A percentile compares a stretch with the other conserved stretches of the same genome.
These are phyloP conservation scores for Sebastes vulpes DNA, from an alignment of 2,797 vertebrate species.

Conservation along the genomic window DNA sequence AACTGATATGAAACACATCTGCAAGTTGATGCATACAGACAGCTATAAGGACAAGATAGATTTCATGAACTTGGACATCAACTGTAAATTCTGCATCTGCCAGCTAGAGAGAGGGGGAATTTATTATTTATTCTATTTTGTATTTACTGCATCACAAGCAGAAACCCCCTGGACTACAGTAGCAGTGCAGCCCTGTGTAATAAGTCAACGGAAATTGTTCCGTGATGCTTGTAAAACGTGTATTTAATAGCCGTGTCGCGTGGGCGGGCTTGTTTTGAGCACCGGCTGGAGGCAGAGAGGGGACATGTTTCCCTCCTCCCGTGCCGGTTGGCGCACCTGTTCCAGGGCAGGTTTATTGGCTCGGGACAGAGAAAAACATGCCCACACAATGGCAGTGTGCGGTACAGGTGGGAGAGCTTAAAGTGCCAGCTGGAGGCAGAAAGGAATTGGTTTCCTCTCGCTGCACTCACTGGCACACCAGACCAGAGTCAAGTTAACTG, in stretches of 20 bases:
- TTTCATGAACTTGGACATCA: background rate
- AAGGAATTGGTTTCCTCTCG: background rate
- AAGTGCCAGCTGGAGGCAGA: conserved; percentile 23
- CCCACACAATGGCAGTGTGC: conserved; percentile 29
- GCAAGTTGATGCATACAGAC: background rate
- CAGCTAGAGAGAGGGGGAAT: background rate
- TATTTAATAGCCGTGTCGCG: conserved; percentile 10
- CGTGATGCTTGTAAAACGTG: conserved; percentile 25
- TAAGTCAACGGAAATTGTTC: background rate
- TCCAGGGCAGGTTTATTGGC: conserved; percentile 53
- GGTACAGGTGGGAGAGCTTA: conserved; percentile 7
- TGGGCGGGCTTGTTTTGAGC: conserved; percentile 44
- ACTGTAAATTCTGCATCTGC: background rate
- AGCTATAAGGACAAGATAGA: background rate
- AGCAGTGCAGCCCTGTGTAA: background rate
- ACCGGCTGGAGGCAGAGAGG: conserved; percentile 34
- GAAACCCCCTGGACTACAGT: background rate
- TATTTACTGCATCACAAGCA: background rate
- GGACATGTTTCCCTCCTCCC: conserved; percentile 24
- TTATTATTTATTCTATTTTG: background rate
- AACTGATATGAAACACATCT: background rate
- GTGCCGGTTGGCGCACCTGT: conserved; percentile 44
- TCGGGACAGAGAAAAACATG: conserved; percentile 28
- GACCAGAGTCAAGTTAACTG: background rate
- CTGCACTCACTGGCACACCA: background rate